These are phyloP conservation scores for Podabrus alpinus DNA, from an alignment of 2,888 invertebrate species.

Conservation along the genomic window DNA sequence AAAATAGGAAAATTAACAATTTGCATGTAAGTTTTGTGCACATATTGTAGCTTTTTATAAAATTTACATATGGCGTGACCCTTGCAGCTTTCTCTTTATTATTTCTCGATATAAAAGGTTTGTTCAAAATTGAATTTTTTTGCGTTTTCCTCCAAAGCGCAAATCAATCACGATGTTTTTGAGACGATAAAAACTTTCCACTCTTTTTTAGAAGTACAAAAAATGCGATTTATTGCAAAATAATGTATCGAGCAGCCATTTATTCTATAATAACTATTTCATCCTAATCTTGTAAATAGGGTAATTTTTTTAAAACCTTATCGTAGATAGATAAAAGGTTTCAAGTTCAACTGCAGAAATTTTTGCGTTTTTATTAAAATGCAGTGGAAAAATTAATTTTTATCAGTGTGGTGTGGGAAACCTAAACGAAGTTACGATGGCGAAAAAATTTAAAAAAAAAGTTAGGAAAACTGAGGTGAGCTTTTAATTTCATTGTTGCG, in stretches of 20 bases:
- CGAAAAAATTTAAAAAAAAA: not conserved
- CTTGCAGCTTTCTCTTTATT: conserved; percentile 16
- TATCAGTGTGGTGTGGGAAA: conserved; percentile 21
- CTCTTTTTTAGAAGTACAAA: not conserved
- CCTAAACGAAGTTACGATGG: not conserved
- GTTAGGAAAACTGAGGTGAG: not conserved
- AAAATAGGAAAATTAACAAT: not conserved
- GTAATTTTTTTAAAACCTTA: conserved; percentile 41
- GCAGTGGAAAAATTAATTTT: conserved; percentile 39
- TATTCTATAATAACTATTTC: conserved; percentile 40
- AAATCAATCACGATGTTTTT: not conserved
- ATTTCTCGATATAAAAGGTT: not conserved
- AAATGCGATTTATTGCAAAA: not conserved
- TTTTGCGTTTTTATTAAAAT: conserved; percentile 33
- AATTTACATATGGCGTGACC: conserved; percentile 13
- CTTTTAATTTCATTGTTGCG: not conserved
- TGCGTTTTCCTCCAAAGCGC: not conserved
- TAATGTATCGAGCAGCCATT: not conserved
- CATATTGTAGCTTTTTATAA: conserved; percentile 7
- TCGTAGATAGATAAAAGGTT: conserved; percentile 47
- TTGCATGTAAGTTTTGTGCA: not conserved
- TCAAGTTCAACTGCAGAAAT: conserved; percentile 43
- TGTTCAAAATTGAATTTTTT: not conserved
- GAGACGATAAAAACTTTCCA: not conserved
- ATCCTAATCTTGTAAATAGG: conserved; percentile 43